phyloP scores from a whole-genome alignment of 2,888 invertebrate genomes.

The Ophion ellenae region DNA sequence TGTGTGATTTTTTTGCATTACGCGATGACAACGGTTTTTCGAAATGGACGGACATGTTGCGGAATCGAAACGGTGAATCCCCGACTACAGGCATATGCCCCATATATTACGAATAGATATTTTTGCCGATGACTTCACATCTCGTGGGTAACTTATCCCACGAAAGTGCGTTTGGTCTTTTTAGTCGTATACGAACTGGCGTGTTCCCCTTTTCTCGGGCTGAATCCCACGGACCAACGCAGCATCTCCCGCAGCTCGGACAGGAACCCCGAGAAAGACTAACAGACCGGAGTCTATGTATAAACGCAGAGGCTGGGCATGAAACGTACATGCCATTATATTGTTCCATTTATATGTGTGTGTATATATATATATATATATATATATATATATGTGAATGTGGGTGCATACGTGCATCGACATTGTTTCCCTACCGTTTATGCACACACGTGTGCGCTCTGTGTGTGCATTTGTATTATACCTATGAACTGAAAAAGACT shows the following conservation, averaged over 20 bases:
- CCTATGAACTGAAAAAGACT: neutral
- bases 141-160: conserved; percentile 40
- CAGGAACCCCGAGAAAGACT: conserved; percentile 30
- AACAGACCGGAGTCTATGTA: conserved; percentile 53
- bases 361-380: neutral
- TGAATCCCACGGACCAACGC: conserved; percentile 55
- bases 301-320: conserved; percentile 45
- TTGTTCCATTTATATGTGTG: neutral
- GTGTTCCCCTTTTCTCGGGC: conserved; percentile 38
- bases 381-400: neutral
- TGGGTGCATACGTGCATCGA: neutral
- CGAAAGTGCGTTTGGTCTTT: conserved; percentile 22
- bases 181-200: neutral
- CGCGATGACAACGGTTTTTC: neutral
- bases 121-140: conserved; percentile 58
- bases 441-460: neutral
- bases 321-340: conserved; percentile 5
- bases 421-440: conserved; percentile 43
- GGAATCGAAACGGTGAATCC: neutral
- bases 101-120: conserved; percentile 61
- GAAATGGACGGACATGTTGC: neutral
- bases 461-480: conserved; percentile 1
- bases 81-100: conserved; percentile 29
- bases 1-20: neutral
- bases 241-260: conserved; percentile 52